Percentiles rank a stretch among this genome's conserved stretches.
phyloP scores from a whole-genome alignment of 2,888 invertebrate genomes.

The Campaea margaritaria region DNA sequence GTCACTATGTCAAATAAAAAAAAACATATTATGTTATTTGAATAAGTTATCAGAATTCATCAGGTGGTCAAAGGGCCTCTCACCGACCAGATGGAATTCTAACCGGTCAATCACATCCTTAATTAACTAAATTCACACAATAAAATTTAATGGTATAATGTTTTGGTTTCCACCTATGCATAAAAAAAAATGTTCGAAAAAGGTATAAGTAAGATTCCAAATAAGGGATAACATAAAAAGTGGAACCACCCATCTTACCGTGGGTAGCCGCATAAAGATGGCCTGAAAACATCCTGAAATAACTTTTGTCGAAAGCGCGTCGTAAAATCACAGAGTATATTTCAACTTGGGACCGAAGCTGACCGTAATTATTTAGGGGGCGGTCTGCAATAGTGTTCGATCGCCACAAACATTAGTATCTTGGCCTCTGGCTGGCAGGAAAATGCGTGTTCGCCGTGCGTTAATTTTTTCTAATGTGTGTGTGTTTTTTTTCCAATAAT shows the following conservation, averaged over 20 bases:
- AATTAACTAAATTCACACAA: no score
- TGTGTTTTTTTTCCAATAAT: not conserved
- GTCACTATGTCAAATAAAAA: no score
- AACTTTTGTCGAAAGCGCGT: slow-evolving; percentile 34
- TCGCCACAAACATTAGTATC: slow-evolving; percentile 53
- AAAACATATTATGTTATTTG: no score
- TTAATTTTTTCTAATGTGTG: slow-evolving; percentile 23
- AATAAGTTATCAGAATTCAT: no score
- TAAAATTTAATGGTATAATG: no score
- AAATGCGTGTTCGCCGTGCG: slow-evolving; percentile 31
- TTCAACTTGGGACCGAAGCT: slow-evolving; percentile 40
- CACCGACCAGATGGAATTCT: no score
- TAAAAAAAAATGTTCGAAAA: no score
- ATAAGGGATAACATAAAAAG: not conserved
- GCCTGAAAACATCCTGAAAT: slow-evolving; percentile 24
- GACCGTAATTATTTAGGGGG: slow-evolving; percentile 58
- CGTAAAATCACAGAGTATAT: slow-evolving; percentile 54
- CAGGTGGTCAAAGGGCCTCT: no score
- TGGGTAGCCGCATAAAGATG: slow-evolving; percentile 22
- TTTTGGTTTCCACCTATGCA: no score
- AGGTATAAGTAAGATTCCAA: no score
- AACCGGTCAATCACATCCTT: no score
- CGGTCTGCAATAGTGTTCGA: slow-evolving; percentile 46
- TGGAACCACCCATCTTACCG: slow-evolving; percentile 10
- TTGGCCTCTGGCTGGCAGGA: slow-evolving; percentile 39